phyloP scores from a whole-genome alignment of 1,140 invertebrate species.

The Episyrphus balteatus region DNA sequence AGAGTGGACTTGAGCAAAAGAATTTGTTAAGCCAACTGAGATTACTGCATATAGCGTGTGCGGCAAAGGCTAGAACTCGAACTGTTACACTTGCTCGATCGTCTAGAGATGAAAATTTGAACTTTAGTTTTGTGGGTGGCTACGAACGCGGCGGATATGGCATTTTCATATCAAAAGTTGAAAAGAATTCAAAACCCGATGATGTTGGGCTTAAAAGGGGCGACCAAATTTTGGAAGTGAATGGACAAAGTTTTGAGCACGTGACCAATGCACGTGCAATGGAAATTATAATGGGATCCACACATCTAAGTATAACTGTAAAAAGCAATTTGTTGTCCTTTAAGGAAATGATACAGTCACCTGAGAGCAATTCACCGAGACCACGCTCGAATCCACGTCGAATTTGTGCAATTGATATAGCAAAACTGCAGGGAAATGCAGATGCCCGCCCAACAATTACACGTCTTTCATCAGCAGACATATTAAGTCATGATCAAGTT shows the following conservation, averaged over 20 bases:
- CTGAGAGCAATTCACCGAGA: slow-evolving; percentile 64
- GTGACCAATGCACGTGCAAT: slow-evolving; percentile 80
- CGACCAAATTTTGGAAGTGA: slow-evolving; percentile 96
- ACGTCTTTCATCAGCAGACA: slow-evolving; percentile 29
- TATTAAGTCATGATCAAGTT: slow-evolving; percentile 25
- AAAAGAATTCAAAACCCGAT: slow-evolving; percentile 85
- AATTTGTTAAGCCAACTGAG: slow-evolving; percentile 73
- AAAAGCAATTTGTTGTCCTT: slow-evolving; percentile 88
- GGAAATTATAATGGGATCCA: slow-evolving; percentile 85
- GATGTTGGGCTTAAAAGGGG: slow-evolving; percentile 93
- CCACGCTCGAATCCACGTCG: slow-evolving; percentile 41
- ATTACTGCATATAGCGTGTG: slow-evolving; percentile 91
- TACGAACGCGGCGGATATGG: slow-evolving; percentile 63
- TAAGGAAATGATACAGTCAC: slow-evolving; percentile 76
- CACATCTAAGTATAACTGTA: slow-evolving; percentile 90
- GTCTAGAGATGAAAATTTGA: slow-evolving; percentile 81
- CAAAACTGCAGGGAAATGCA: slow-evolving; percentile 28
- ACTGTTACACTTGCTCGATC: slow-evolving; percentile 84
- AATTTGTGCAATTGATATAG: slow-evolving; percentile 35
- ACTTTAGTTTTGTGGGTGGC: slow-evolving; percentile 89
- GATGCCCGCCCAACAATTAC: slow-evolving; percentile 27
- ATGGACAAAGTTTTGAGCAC: slow-evolving; percentile 90
- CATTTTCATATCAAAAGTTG: slow-evolving; percentile 92
- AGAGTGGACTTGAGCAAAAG: slow-evolving; percentile 68
- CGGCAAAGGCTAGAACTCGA: slow-evolving; percentile 84